A percentile compares a stretch with the other conserved stretches of the same genome.
Conservation (phyloP, 2,888 invertebrate genomes). For the Stenolophus ochropezus region DNA sequence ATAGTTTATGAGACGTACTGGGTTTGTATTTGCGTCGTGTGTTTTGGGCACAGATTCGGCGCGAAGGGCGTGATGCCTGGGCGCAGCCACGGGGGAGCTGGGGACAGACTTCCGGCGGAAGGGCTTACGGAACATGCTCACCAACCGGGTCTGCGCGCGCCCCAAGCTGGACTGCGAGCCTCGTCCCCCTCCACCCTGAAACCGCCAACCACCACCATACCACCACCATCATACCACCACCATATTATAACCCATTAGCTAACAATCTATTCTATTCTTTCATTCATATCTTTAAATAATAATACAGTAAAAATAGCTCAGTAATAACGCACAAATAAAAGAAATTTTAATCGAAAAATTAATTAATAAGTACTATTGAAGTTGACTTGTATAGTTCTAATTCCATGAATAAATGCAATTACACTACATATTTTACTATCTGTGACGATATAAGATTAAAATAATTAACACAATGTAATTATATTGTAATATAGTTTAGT, state of each 20-base stretch:
- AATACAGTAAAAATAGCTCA: too few species aligned
- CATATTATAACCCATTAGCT: slow-evolving; percentile 52
- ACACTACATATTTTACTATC: too few species aligned
- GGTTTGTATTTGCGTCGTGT: neutral
- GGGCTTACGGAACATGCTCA: slow-evolving; percentile 80
- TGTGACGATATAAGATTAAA: too few species aligned
- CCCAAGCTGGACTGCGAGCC: slow-evolving; percentile 76
- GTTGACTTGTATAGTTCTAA: too few species aligned
- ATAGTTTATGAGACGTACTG: slow-evolving; percentile 19
- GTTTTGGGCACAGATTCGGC: slow-evolving; percentile 69
- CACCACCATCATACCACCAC: slow-evolving; percentile 58
- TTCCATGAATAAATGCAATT: too few species aligned
- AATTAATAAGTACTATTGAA: too few species aligned
- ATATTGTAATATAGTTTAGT: too few species aligned
- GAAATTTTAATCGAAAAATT: too few species aligned
- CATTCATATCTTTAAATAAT: neutral
- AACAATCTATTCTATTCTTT: neutral
- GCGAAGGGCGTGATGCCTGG: slow-evolving; percentile 71
- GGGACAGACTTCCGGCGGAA: slow-evolving; percentile 82
- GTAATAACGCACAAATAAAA: too few species aligned
- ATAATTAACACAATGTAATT: too few species aligned
- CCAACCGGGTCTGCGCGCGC: slow-evolving; percentile 77
- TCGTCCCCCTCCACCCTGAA: slow-evolving; percentile 71
- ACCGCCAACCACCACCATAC: slow-evolving; percentile 48
- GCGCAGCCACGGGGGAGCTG: slow-evolving; percentile 79